These are phyloP conservation scores for Bergia sp. DNA, from an alignment of 92 coral and sea anemone species.

Conservation along the genomic window DNA sequence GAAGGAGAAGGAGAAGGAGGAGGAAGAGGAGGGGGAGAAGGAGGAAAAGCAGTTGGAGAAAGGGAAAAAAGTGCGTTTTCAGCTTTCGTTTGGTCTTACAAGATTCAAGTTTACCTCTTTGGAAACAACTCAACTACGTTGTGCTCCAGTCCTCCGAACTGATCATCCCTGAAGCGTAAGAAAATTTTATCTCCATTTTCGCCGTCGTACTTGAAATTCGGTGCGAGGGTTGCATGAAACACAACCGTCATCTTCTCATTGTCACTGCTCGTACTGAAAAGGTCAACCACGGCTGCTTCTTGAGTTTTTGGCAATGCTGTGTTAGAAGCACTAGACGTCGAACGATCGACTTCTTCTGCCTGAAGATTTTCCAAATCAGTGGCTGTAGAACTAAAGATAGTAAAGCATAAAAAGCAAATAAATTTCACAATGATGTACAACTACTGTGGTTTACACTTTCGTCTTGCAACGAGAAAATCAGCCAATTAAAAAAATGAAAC, in stretches of 20 bases:
- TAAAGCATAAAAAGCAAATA: too few relatives aligned
- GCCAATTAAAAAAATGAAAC: too few relatives aligned
- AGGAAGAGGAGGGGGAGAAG: too few relatives aligned
- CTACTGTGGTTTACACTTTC: too few relatives aligned
- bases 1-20: too few relatives aligned
- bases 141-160: conserved; percentile 8
- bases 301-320: not conserved
- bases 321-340: not conserved
- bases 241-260: conserved; percentile 1
- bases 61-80: too few relatives aligned
- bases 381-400: not conserved
- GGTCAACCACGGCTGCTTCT: conserved; percentile 14
- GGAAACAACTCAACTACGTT: conserved; percentile 9
- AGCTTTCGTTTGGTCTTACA: too few relatives aligned
- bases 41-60: too few relatives aligned
- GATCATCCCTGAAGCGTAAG: conserved; percentile 6
- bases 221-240: conserved; percentile 12
- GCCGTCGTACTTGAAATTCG: conserved; percentile 19
- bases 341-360: not conserved
- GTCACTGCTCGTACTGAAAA: conserved; percentile 7
- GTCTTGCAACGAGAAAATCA: too few relatives aligned
- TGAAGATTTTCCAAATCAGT: not conserved
- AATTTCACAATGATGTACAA: too few relatives aligned
- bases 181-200: conserved; percentile 14
- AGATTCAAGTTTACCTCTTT: not conserved